Conservation (phyloP, 1,140 invertebrate genomes). For the Pachypsylla venusta region DNA sequence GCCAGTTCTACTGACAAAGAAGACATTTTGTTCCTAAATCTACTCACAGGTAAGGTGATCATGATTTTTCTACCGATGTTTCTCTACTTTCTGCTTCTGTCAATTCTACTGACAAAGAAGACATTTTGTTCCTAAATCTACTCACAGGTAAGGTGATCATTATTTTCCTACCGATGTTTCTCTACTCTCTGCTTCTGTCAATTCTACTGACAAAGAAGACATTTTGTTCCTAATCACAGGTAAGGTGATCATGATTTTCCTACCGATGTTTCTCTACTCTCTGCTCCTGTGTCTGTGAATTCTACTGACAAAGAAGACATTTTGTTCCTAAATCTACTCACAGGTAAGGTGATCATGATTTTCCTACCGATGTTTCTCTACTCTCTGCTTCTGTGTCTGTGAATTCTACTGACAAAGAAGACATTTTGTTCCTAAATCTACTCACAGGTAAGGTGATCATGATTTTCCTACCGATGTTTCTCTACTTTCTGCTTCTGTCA, state of each 20-base stretch:
- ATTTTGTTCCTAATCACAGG: neutral
- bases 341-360: too few species aligned
- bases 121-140: conserved; percentile 57
- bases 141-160: conserved; percentile 49
- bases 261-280: too few species aligned
- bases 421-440: conserved; percentile 58
- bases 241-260: too few species aligned
- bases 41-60: conserved; percentile 51
- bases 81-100: too few species aligned
- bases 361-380: too few species aligned
- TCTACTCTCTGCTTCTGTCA: too few species aligned
- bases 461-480: too few species aligned
- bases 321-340: conserved; percentile 54
- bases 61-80: too few species aligned
- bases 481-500: too few species aligned
- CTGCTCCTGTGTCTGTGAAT: conserved; percentile 42
- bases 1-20: conserved; percentile 56
- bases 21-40: conserved; percentile 57
- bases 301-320: conserved; percentile 59
- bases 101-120: conserved; percentile 53
- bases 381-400: too few species aligned
- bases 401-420: conserved; percentile 53
- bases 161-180: too few species aligned
- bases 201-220: too few species aligned
- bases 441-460: conserved; percentile 50